Percentiles rank a stretch among this genome's conserved stretches.
Conservation (phyloP, 2,113 vertebrate species). For the Choloepus hoffmanni region DNA sequence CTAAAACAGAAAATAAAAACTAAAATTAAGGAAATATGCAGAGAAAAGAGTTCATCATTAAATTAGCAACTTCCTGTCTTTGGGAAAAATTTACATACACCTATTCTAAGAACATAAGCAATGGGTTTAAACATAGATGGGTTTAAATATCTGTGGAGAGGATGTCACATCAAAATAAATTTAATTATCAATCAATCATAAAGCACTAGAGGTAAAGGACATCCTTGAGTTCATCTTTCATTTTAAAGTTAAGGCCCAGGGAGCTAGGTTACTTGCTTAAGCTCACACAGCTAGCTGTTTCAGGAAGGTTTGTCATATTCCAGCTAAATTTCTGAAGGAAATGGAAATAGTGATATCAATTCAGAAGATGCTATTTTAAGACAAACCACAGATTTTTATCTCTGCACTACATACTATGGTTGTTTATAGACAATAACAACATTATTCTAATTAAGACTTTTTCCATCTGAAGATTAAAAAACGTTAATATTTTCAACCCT, state of each 20-base stretch:
- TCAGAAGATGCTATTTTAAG: constrained; percentile 32
- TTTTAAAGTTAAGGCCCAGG: constrained; percentile 41
- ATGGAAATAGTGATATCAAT: background rate
- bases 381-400: constrained; percentile 12
- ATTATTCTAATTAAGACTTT: constrained; percentile 23
- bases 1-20: background rate
- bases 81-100: constrained; percentile 45
- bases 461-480: constrained; percentile 38
- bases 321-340: constrained; percentile 56
- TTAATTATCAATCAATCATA: constrained; percentile 34
- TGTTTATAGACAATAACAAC: background rate
- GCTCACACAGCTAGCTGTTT: background rate
- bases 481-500: background rate
- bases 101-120: constrained; percentile 27
- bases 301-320: background rate
- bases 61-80: constrained; percentile 25
- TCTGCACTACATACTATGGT: background rate
- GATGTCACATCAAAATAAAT: constrained; percentile 39
- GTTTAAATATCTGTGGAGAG: constrained; percentile 39
- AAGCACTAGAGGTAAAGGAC: background rate
- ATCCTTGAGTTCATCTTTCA: background rate
- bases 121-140: background rate
- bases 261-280: background rate
- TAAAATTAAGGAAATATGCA: constrained; percentile 43
- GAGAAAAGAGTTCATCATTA: constrained; percentile 28